Base-by-base conservation (phyloP, 2,888 invertebrate genomes). In the Trichacis sp. region DNA sequence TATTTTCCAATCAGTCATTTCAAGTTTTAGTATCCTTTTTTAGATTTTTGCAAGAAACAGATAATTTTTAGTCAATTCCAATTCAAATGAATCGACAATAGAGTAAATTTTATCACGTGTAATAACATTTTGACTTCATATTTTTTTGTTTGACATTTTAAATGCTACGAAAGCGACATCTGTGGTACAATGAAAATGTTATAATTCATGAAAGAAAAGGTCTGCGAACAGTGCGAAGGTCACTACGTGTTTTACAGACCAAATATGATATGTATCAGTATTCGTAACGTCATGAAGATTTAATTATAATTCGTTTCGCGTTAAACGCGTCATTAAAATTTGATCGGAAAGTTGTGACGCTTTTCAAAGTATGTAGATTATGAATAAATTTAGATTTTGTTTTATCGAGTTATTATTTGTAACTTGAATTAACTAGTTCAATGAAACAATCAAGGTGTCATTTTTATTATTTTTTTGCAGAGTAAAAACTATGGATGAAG, bases 401-500 rank as follows among this genome's bases (percentile, higher is more conserved):
- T n/a, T n/a, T n/a, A n/a, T n/a, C n/a, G n/a, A n/a, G n/a, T n/a
- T n/a, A n/a, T n/a, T n/a, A n/a, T n/a, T n/a, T n/a, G n/a, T n/a
- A n/a, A n/a, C n/a, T n/a, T n/a, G n/a, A n/a, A n/a, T n/a, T n/a
- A n/a, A n/a, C n/a, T 18, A n/a, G 19, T n/a, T 6, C 11, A 43
- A 18, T 18, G 4, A 43, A 43, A n/a, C 2, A 1, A 17, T 43
- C 19, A 9, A 43, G 11, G 4, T 14, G n/a, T 43, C n/a, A n/a
- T n/a, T n/a, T n/a, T n/a, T n/a, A n/a, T n/a, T n/a, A n/a, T n/a
- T n/a, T n/a, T n/a, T n/a, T n/a, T 43, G n/a, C n/a, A 43, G 19
- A 18, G 1, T 19, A 19, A 12, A 36, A 74, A 87, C 77, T 67
- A 93, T 93, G 93, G 93, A 93, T 77, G 93, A 95, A 82, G 94